A percentile compares a stretch with the other conserved stretches of the same genome.
These are phyloP conservation scores for Eupsilia transversa DNA, from an alignment of 2,888 invertebrate species.

Conservation along the genomic window DNA sequence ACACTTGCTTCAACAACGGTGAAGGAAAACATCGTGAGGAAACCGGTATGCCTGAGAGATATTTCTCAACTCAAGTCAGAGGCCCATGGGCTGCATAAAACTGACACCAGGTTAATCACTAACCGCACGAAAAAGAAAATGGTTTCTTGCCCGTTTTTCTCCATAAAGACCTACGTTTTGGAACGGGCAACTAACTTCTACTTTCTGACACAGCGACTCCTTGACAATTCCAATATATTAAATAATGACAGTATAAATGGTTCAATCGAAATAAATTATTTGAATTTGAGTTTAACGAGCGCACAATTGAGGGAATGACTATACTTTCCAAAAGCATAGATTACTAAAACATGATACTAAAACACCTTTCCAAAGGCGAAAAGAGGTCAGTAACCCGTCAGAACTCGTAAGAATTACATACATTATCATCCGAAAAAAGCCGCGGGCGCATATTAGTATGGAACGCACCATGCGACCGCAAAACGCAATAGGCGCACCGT, in stretches of 20 bases:
- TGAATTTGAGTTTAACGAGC: not conserved
- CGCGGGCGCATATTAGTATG: slow-evolving; percentile 53
- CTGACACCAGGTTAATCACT: too few relatives aligned
- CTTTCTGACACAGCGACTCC: too few relatives aligned
- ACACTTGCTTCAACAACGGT: too few relatives aligned
- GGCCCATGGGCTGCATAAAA: too few relatives aligned
- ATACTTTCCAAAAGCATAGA: not conserved
- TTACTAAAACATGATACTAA: slow-evolving; percentile 16
- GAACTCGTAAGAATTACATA: slow-evolving; percentile 36
- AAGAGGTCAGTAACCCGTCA: slow-evolving; percentile 34
- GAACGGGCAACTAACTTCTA: not conserved
- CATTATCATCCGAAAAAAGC: slow-evolving; percentile 39
- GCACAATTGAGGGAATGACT: not conserved
- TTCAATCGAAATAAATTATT: not conserved
- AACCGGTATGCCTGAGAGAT: too few relatives aligned
- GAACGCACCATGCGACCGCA: slow-evolving; percentile 65
- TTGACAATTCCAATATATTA: too few relatives aligned
- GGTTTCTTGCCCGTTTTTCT: too few relatives aligned
- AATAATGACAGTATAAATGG: too few relatives aligned
- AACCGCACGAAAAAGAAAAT: too few relatives aligned
- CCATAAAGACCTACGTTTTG: not conserved
- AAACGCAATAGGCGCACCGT: slow-evolving; percentile 63
- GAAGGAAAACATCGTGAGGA: too few relatives aligned
- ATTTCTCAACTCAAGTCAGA: too few relatives aligned
- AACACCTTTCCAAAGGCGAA: slow-evolving; percentile 19